Evolutionary conservation across 2,797 vertebrate genomes (phyloP), one percentile per base, ranked within the genome.

Genomic region (Rhodeus uyekii): DNA sequence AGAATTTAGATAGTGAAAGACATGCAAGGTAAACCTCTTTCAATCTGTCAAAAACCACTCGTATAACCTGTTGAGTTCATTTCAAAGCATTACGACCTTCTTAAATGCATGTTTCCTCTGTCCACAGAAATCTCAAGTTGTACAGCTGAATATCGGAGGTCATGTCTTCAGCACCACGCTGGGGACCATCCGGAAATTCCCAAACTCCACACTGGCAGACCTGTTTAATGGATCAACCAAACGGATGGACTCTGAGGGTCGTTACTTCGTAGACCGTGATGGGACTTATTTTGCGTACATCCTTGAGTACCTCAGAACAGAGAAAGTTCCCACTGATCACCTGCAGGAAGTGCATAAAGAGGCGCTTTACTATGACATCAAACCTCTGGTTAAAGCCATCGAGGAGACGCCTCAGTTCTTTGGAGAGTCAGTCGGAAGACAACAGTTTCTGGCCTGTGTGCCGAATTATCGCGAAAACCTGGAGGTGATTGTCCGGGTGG

Each of bases 391-490:
- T 74, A 98, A 97, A 87, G 91, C 92, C 50, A 80, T 99, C 64
- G 97, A 97, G 84, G 97, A 98, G 14, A 94, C 87, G 0, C 96
- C 97, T 0, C 92, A 89, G 89, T 90, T 97, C 76, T 99, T 98
- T 0, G 97, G 97, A 0, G 97, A 98, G 88, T 83, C 93, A 0
- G 96, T 99, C 72, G 96, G 95, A 0, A 91, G 97, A 76, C 96
- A 95, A 90, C 97, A 97, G 90, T 98, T 99, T 58, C 88, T 97
- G 68, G 92, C 96, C 76, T 91, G 93, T 0, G 95, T 99, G 42
- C 97, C 95, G 0, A 94, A 92, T 88, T 99, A 98, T 92, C 92
- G 88, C 0, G 98, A 99, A 90, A 98, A 96, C 90, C 96, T 99
- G 0, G 97, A 98, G 91, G 95, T 99, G 75, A 94, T 98, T 92